Conservation (phyloP, 2,113 vertebrate genomes). For the Aegotheles bennettii region DNA sequence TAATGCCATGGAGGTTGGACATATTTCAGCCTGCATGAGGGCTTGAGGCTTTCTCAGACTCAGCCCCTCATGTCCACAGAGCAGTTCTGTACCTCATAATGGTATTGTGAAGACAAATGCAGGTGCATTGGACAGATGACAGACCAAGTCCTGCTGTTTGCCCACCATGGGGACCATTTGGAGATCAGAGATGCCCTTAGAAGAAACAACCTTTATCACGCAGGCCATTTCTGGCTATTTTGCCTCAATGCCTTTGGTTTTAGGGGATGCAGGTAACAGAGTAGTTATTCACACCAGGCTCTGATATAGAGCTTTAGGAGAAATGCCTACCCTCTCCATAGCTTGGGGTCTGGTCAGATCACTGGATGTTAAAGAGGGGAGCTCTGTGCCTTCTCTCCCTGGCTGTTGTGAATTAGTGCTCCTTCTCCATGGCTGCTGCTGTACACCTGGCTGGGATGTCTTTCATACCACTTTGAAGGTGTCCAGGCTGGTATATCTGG, state of each 20-base stretch:
- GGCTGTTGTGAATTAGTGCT: not conserved
- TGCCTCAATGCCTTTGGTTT: not conserved
- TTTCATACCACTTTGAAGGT: constrained; percentile 49
- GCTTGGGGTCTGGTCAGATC: not conserved
- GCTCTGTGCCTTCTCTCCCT: not conserved
- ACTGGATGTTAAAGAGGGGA: not conserved
- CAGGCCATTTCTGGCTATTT: not conserved
- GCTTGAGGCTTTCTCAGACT: not conserved
- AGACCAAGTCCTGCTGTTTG: not conserved
- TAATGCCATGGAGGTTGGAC: not conserved
- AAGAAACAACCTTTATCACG: not conserved
- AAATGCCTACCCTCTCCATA: not conserved
- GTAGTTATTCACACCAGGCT: not conserved
- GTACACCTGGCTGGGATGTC: not conserved
- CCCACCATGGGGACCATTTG: rapidly evolving
- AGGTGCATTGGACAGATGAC: not conserved
- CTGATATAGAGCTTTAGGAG: not conserved
- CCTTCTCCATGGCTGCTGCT: not conserved
- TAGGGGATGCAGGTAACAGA: not conserved
- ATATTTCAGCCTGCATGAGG: not conserved
- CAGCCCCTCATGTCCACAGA: not conserved
- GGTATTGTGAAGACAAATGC: not conserved
- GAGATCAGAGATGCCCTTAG: not conserved
- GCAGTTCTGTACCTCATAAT: not conserved
- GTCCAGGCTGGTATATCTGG: not conserved